These are phyloP conservation scores for Sialis lutaria DNA, from an alignment of 2,888 invertebrate species.

Conservation along the genomic window DNA sequence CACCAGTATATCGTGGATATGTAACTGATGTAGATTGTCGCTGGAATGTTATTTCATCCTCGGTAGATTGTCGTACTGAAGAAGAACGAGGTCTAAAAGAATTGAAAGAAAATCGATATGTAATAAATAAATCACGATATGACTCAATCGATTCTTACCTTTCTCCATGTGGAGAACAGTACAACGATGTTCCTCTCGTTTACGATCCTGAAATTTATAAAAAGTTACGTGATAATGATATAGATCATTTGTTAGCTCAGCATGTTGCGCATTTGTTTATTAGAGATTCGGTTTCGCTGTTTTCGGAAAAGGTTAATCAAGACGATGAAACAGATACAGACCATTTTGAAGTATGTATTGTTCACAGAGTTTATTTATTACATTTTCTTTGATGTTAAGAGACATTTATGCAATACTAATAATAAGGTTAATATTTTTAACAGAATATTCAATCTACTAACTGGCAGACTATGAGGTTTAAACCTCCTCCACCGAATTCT, in stretches of 20 bases:
- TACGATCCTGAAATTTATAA: conserved; percentile 73
- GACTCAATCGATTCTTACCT: conserved; percentile 96
- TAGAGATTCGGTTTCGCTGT: conserved; percentile 87
- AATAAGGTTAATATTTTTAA: conserved; percentile 12
- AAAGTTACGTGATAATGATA: conserved; percentile 68
- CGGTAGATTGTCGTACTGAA: conserved; percentile 86
- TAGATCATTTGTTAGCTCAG: conserved; percentile 83
- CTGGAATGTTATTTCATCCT: conserved; percentile 92
- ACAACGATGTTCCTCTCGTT: conserved; percentile 84
- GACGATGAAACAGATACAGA: conserved; percentile 88
- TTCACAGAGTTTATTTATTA: neutral
- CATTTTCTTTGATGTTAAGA: neutral
- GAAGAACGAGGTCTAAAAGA: conserved; percentile 77
- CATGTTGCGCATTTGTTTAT: conserved; percentile 98
- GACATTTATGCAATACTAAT: neutral
- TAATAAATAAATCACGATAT: conserved; percentile 86
- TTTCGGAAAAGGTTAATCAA: conserved; percentile 87
- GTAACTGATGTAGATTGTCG: conserved; percentile 93
- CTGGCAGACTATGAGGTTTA: conserved; percentile 99
- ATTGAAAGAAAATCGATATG: conserved; percentile 55
- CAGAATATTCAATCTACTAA: conserved; percentile 98
- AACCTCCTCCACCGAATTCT: conserved; percentile 91
- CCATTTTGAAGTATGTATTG: conserved; percentile 77
- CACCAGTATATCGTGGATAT: conserved; percentile 85
- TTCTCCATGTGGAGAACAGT: conserved; percentile 73